Evolutionary conservation across 1,140 invertebrate species (phyloP).

Genomic region (Aphaenogaster rudis): DNA sequence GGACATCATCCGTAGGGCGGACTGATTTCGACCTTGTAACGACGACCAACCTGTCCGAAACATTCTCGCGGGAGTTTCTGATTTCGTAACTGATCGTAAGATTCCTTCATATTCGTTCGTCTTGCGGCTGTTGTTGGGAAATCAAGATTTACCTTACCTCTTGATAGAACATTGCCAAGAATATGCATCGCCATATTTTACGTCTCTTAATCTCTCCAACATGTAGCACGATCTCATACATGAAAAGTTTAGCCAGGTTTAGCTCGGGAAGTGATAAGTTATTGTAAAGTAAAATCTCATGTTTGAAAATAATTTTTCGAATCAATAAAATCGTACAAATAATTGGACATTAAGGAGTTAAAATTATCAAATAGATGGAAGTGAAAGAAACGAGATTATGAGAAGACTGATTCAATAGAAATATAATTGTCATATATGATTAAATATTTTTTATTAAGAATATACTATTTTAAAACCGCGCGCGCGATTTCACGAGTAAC

Average conservation of each 20-base stretch:
- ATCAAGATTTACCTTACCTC: constrained; percentile 10
- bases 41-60: constrained; percentile 48
- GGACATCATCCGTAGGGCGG: constrained; percentile 29
- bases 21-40: constrained; percentile 39
- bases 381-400: background rate
- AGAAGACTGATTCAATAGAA: background rate
- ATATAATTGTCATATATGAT: background rate
- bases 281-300: background rate
- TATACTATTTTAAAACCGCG: background rate
- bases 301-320: constrained; percentile 1
- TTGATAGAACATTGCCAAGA: constrained; percentile 7
- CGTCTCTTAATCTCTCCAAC: constrained; percentile 27
- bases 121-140: background rate
- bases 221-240: constrained; percentile 1
- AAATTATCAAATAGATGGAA: background rate
- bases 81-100: constrained; percentile 60
- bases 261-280: background rate
- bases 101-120: constrained; percentile 43
- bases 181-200: constrained; percentile 30
- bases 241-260: background rate
- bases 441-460: background rate
- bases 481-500: constrained; percentile 7
- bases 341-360: background rate
- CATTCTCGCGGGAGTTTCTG: constrained; percentile 37
- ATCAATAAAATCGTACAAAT: background rate